phyloP scores from a whole-genome alignment of 1,140 invertebrate species.

The Drosophila prosaltans region DNA sequence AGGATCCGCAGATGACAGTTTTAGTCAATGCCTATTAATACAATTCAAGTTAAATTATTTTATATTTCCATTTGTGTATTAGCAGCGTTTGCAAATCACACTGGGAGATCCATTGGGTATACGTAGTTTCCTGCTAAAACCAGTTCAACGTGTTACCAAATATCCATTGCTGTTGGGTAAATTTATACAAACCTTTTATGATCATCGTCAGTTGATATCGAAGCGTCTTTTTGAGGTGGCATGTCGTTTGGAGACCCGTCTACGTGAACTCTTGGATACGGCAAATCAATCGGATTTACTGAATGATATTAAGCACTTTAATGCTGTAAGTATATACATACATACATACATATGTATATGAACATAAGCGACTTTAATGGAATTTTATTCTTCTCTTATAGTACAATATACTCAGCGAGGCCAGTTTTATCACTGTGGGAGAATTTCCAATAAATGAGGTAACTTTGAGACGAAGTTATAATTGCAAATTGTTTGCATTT shows the following conservation, averaged over 20 bases:
- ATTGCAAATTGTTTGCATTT: constrained; percentile 43
- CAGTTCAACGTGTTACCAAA: constrained; percentile 37
- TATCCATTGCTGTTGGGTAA: constrained; percentile 34
- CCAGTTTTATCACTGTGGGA: constrained; percentile 29
- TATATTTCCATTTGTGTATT: not conserved
- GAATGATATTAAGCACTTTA: constrained; percentile 42
- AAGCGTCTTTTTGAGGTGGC: constrained; percentile 22
- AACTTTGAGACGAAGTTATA: constrained; percentile 24
- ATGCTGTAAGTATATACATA: constrained; percentile 26
- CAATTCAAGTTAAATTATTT: too few species aligned
- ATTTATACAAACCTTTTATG: constrained; percentile 29
- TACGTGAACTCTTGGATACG: constrained; percentile 33
- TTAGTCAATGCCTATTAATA: too few species aligned
- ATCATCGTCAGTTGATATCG: constrained; percentile 33
- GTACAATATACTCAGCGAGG: constrained; percentile 31
- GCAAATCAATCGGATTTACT: constrained; percentile 51
- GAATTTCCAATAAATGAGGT: constrained; percentile 30
- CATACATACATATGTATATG: not conserved
- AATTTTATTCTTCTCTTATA: not conserved
- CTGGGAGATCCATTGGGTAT: constrained; percentile 36
- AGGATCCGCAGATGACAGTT: too few species aligned
- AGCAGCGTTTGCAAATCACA: constrained; percentile 41
- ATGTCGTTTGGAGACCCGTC: constrained; percentile 34
- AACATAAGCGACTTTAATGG: not conserved
- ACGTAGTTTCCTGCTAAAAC: constrained; percentile 42